Evolutionary conservation across 2,797 vertebrate genomes (phyloP).

Genomic region (Micropoecilia bifurca): DNA sequence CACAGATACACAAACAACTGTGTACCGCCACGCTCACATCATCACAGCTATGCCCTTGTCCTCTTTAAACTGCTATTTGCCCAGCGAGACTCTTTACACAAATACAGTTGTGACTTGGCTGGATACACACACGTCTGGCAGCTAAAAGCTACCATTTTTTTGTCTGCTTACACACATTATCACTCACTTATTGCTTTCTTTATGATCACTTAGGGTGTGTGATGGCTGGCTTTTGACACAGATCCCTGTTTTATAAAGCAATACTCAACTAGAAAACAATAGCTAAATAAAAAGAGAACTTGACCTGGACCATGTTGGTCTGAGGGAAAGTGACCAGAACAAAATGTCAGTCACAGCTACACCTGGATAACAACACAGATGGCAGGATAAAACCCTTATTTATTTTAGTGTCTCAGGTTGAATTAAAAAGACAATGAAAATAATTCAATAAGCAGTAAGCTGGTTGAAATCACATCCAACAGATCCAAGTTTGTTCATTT

Average conservation of each 20-base stretch:
- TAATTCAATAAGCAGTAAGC: not conserved
- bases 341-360: not conserved
- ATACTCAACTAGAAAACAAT: not conserved
- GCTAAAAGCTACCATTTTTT: not conserved
- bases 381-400: not conserved
- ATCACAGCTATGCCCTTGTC: not conserved
- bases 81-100: constrained; percentile 7
- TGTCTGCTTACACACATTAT: not conserved
- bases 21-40: not conserved
- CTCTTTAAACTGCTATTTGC: constrained; percentile 13
- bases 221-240: not conserved
- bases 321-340: not conserved
- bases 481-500: not conserved
- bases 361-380: not conserved
- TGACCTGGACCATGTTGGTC: not conserved
- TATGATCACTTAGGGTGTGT: not conserved
- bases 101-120: not conserved
- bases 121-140: constrained; percentile 1
- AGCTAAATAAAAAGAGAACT: not conserved
- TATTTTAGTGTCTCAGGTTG: not conserved
- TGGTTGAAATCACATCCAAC: not conserved
- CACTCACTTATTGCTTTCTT: not conserved
- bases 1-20: constrained; percentile 13
- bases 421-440: not conserved
- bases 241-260: not conserved